phyloP scores from a whole-genome alignment of 2,113 vertebrate genomes.

The Salvelinus alpinus region DNA sequence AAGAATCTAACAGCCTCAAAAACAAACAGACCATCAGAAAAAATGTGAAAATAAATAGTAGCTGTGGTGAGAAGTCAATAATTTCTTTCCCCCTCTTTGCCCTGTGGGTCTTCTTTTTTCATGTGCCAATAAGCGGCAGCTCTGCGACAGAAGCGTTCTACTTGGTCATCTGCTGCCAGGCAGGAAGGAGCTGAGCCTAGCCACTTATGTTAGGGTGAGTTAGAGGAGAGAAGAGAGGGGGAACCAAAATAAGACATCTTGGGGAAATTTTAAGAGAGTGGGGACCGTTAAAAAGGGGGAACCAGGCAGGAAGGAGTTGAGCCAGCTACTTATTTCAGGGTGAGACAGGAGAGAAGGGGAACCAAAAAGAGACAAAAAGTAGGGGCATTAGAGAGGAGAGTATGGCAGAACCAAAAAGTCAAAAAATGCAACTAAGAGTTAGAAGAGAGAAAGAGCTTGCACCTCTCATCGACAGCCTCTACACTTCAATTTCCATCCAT shows the following conservation, averaged over 20 bases:
- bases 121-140: constrained; percentile 67
- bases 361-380: not conserved
- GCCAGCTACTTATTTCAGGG: constrained; percentile 61
- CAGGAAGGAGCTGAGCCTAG: constrained; percentile 48
- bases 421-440: not conserved
- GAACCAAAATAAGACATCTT: no score
- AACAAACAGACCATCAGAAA: constrained; percentile 66
- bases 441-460: constrained; percentile 17
- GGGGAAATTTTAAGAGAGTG: no score
- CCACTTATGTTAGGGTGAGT: constrained; percentile 59
- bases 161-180: constrained; percentile 67
- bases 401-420: no score
- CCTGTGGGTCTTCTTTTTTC: constrained; percentile 70
- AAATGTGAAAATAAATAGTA: constrained; percentile 68
- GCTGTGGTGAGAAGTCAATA: constrained; percentile 72
- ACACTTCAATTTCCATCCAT: constrained; percentile 51
- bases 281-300: no score
- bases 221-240: constrained; percentile 7
- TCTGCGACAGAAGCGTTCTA: constrained; percentile 43
- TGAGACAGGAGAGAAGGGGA: constrained; percentile 29
- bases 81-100: constrained; percentile 54
- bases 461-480: constrained; percentile 48
- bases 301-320: constrained; percentile 52
- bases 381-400: no score
- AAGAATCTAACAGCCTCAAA: constrained; percentile 64